Evolutionary conservation across 2,797 vertebrate species (phyloP).

Genomic region (Thamnophis elegans): DNA sequence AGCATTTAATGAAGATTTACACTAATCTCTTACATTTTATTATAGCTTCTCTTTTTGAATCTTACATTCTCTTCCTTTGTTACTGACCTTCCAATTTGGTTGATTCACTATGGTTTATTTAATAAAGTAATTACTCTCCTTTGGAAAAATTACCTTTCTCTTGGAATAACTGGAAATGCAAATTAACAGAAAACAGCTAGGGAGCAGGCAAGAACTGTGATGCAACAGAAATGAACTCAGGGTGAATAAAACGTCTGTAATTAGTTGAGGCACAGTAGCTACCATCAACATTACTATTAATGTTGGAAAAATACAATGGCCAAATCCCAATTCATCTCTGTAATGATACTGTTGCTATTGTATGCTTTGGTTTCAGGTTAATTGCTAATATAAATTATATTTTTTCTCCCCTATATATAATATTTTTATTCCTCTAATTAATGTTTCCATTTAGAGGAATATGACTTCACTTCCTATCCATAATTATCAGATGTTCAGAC

Average conservation of each 20-base stretch:
- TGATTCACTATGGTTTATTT: neutral
- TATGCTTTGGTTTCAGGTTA: neutral
- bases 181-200: neutral
- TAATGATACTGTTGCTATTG: neutral
- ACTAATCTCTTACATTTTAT: neutral
- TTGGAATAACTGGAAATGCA: neutral
- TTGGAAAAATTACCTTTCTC: neutral
- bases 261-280: neutral
- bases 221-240: neutral
- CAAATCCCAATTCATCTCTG: neutral
- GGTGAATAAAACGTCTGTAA: neutral
- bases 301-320: slow-evolving; percentile 31
- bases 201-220: neutral
- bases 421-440: neutral
- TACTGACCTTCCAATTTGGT: neutral
- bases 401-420: neutral
- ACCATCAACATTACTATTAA: neutral
- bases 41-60: neutral
- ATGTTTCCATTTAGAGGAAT: neutral
- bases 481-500: neutral
- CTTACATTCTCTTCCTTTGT: neutral
- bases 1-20: neutral
- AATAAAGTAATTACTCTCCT: neutral
- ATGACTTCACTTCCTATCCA: too few species aligned
- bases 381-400: neutral